Evolutionary conservation across 2,797 vertebrate genomes (phyloP).

Genomic region (Sebastes variabilis): DNA sequence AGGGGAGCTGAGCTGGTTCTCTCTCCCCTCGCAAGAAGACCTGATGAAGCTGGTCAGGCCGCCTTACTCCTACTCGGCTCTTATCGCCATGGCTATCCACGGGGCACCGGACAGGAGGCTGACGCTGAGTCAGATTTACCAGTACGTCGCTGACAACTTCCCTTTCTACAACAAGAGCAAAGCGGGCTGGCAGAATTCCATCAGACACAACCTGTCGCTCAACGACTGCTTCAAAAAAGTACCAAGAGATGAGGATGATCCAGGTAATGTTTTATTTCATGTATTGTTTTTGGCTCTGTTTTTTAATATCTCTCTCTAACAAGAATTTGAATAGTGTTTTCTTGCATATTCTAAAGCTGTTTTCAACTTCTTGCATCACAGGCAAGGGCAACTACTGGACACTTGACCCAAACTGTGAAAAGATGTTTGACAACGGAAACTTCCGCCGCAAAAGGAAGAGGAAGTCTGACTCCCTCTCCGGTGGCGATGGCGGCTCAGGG

Average conservation of each 20-base stretch:
- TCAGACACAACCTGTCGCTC: slow-evolving; percentile 96
- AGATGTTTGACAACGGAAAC: slow-evolving; percentile 99
- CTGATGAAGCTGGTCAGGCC: slow-evolving; percentile 98
- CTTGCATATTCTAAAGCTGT: not conserved
- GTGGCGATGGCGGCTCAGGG: slow-evolving; percentile 64
- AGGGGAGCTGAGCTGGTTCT: slow-evolving; percentile 94
- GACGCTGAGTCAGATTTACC: slow-evolving; percentile 98
- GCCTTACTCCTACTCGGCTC: slow-evolving; percentile 97
- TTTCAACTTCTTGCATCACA: slow-evolving; percentile 56
- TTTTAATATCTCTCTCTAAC: too few relatives aligned
- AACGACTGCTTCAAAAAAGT: slow-evolving; percentile 99
- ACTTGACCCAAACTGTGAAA: slow-evolving; percentile 98
- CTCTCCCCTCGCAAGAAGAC: slow-evolving; percentile 96
- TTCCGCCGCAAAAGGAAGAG: slow-evolving; percentile 98
- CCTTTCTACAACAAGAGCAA: slow-evolving; percentile 99
- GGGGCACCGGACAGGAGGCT: slow-evolving; percentile 93
- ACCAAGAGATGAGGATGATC: slow-evolving; percentile 95
- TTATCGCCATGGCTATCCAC: slow-evolving; percentile 99
- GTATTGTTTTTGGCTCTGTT: not conserved
- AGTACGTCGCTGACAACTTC: slow-evolving; percentile 98
- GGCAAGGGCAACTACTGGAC: slow-evolving; percentile 99
- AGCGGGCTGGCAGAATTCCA: slow-evolving; percentile 98
- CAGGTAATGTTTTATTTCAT: slow-evolving; percentile 84
- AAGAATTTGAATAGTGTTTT: not conserved
- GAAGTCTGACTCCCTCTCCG: slow-evolving; percentile 87